Evolutionary conservation across 2,113 vertebrate species (phyloP), one percentile per base, ranked within the genome.

Genomic region (Archocentrus centrarchus): DNA sequence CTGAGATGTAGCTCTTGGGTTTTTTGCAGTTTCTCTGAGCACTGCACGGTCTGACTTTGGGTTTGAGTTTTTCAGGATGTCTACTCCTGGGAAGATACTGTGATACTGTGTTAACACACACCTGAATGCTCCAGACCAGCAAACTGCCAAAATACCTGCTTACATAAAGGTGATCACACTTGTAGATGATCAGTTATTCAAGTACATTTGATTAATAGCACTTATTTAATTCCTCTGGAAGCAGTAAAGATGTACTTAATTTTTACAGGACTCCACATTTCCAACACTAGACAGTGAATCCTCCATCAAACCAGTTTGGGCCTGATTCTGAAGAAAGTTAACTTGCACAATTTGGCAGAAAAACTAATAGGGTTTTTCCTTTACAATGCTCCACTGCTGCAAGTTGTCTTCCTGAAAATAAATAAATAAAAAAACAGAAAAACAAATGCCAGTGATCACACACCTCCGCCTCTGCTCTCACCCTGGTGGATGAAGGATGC

Each of bases 21-120:
- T 70, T 70, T 70, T 70, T 50, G 15, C 64, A 20, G 41, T 70
- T 70, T 70, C 64, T 50, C 15, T 30, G 64, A 70, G 64, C 41
- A 50, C 50, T 20, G 41, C 22, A 50, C 9, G 41, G 24, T 70
- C 64, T 30, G 24, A 30, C 15, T 41, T 70, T 50, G 0, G 64
- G 64, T 41, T 20, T 35, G 41, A 70, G 50, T 50, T 50, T 70
- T 2, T 6, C 30, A 24, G 41, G 64, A 50, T 11, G 64, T 70
- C 41, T 30, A 30, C 22, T 70, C 64, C 41, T 20, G 64, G 41
- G 41, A 70, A 50, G 64, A 50, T 27, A 27, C 11, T 11, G 41
- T 41, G 3, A 30, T 50, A 50, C 41, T 70, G 9, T 50, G 24
- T 70, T 68, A 68, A 50, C 9, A 50, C 64, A 50, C 44, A 70